A percentile compares a stretch with the other conserved stretches of the same genome.
Conservation (phyloP, 2,888 invertebrate species). For the Caenorhabditis wallacei region DNA sequence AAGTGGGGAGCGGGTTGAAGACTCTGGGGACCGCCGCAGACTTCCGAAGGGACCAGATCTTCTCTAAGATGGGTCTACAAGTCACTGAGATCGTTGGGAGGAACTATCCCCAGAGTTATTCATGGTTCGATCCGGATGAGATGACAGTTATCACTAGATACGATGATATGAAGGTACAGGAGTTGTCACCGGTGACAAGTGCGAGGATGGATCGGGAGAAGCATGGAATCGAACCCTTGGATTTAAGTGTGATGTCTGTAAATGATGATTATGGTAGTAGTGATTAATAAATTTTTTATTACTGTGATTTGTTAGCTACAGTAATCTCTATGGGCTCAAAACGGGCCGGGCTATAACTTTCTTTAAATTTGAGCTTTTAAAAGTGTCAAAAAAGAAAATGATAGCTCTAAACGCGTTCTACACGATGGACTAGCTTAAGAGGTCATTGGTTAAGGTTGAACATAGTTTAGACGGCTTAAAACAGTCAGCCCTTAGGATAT, state of each 20-base stretch:
- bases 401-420: no score
- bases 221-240: constrained; percentile 27
- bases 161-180: not conserved
- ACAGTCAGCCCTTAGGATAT: no score
- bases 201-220: constrained; percentile 23
- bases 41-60: constrained; percentile 30
- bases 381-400: no score
- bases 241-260: constrained; percentile 1
- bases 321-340: no score
- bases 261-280: not conserved
- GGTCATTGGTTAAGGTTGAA: no score
- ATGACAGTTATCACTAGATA: constrained; percentile 54
- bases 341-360: no score
- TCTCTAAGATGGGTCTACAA: constrained; percentile 13
- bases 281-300: no score
- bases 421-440: no score
- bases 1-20: constrained; percentile 14
- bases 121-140: constrained; percentile 50
- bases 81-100: constrained; percentile 45
- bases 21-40: constrained; percentile 29
- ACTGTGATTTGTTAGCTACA: no score
- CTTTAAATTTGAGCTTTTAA: no score
- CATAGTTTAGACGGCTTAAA: no score
- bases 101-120: constrained; percentile 44
- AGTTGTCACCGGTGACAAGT: constrained; percentile 3